Evolutionary conservation across 2,888 invertebrate species (phyloP).

Genomic region (Drosophila merina): DNA sequence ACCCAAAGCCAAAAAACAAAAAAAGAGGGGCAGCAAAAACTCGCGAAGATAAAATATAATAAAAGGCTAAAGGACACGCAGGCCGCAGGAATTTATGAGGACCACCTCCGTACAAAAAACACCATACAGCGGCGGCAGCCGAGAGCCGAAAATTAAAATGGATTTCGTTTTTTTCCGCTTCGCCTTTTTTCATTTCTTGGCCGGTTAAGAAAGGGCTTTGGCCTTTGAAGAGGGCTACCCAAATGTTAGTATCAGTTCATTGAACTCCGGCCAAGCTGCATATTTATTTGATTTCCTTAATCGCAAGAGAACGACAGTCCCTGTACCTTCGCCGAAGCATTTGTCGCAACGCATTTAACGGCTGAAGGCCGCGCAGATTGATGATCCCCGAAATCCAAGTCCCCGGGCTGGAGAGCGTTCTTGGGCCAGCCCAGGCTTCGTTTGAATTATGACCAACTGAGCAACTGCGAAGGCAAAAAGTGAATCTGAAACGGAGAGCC

Average conservation of each 20-base stretch:
- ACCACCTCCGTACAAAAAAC: constrained; percentile 64
- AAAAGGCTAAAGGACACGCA: constrained; percentile 79
- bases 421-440: constrained; percentile 58
- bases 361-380: constrained; percentile 79
- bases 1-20: constrained; percentile 7
- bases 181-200: not conserved
- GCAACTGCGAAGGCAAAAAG: constrained; percentile 61
- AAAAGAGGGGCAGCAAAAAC: constrained; percentile 8
- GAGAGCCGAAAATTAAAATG: constrained; percentile 64
- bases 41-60: constrained; percentile 64
- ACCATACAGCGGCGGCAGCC: constrained; percentile 7
- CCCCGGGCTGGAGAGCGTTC: constrained; percentile 34
- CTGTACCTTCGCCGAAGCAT: constrained; percentile 46
- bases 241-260: constrained; percentile 68
- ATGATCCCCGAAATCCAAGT: constrained; percentile 63
- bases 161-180: constrained; percentile 35
- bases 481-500: constrained; percentile 78
- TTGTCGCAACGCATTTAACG: constrained; percentile 78
- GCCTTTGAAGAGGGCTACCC: constrained; percentile 50
- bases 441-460: constrained; percentile 63
- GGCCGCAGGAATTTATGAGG: constrained; percentile 69
- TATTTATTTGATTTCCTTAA: constrained; percentile 75
- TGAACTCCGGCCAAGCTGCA: constrained; percentile 62
- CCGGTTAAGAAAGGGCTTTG: constrained; percentile 52
- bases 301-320: constrained; percentile 45